Conservation (phyloP, 2,888 invertebrate genomes). For the Elmis aenea region DNA sequence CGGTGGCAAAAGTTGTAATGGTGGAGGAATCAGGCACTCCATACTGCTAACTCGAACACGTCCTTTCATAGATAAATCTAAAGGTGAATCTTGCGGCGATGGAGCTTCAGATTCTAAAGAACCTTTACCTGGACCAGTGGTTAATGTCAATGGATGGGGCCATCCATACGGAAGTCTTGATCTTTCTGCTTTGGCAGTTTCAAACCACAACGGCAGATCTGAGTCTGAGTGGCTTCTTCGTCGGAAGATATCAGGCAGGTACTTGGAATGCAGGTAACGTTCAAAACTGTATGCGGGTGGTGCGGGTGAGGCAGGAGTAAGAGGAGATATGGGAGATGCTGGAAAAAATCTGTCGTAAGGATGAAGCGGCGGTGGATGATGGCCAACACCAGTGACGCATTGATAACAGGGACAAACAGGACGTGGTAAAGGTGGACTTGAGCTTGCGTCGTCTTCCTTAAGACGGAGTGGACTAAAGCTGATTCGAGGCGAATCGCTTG, state of each 20-base stretch:
- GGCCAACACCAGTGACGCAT: constrained; percentile 41
- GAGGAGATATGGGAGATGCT: constrained; percentile 55
- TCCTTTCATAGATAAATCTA: constrained; percentile 75
- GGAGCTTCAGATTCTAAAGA: constrained; percentile 51
- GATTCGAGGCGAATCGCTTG: constrained; percentile 51
- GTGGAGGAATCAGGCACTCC: constrained; percentile 33
- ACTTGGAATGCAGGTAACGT: constrained; percentile 59
- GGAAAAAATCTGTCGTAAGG: constrained; percentile 50
- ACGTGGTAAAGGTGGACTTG: constrained; percentile 40
- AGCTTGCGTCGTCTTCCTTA: constrained; percentile 49
- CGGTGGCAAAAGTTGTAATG: constrained; percentile 52
- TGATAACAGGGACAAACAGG: constrained; percentile 43
- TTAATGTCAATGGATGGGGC: constrained; percentile 40
- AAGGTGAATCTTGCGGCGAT: constrained; percentile 74
- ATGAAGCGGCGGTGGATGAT: constrained; percentile 41
- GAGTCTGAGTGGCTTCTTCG: constrained; percentile 63
- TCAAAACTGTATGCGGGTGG: constrained; percentile 57
- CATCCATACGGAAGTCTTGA: constrained; percentile 39
- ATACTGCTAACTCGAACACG: constrained; percentile 37
- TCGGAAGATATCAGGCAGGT: constrained; percentile 58
- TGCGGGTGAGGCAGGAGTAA: constrained; percentile 52
- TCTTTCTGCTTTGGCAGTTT: constrained; percentile 46
- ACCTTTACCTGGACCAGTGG: constrained; percentile 43
- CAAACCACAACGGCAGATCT: constrained; percentile 56
- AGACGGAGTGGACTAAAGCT: constrained; percentile 54